phyloP scores from a whole-genome alignment of 2,113 vertebrate species.

The Odontophorus gujanensis region DNA sequence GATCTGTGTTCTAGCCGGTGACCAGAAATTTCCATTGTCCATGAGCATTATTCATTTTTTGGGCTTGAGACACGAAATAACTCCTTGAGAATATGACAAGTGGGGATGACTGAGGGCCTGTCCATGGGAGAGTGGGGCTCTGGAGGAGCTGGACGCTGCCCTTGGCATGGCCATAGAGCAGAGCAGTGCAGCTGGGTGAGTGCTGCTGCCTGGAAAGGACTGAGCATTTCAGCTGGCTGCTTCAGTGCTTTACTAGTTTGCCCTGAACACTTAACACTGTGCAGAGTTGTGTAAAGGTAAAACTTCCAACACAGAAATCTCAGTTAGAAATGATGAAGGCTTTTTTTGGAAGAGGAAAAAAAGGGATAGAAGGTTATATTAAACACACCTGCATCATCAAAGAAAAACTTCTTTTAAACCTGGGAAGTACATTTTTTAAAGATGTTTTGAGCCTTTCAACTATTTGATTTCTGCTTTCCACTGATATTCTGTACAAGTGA shows the following conservation, averaged over 20 bases:
- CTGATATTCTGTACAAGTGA: not conserved
- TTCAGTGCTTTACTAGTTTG: not conserved
- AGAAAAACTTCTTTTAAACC: not conserved
- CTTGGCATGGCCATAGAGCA: not conserved
- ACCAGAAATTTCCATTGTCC: not conserved
- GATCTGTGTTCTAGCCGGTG: not conserved
- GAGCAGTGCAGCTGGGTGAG: not conserved
- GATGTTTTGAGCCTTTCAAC: not conserved
- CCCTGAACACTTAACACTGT: rapidly evolving
- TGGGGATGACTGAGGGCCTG: not conserved
- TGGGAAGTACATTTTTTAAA: not conserved
- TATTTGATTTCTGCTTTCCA: not conserved
- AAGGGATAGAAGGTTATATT: not conserved
- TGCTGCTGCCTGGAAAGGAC: not conserved
- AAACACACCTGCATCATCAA: not conserved
- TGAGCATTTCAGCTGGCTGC: rapidly evolving
- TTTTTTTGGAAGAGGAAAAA: not conserved
- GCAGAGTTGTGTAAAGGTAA: not conserved
- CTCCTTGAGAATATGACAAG: not conserved
- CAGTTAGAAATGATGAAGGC: not conserved
- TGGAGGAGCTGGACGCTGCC: not conserved
- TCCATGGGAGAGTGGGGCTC: not conserved
- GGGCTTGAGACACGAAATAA: not conserved
- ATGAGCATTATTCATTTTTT: not conserved
- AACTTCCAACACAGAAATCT: not conserved